Base-by-base conservation (phyloP, 1,140 invertebrate genomes). In the Hylaeus volcanicus region DNA sequence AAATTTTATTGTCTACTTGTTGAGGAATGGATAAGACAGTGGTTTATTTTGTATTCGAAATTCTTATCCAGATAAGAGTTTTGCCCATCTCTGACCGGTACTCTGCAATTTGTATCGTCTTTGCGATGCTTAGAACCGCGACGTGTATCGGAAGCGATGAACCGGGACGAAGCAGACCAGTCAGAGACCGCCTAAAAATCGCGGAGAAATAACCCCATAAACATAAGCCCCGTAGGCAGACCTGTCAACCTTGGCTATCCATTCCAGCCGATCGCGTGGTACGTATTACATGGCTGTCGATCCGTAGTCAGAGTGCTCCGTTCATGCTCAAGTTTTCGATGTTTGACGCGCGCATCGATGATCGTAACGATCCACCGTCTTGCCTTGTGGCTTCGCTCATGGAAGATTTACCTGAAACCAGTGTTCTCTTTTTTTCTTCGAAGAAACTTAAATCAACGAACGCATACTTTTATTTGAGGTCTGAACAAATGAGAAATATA, bases 351-450 rank as follows among this genome's bases (percentile, higher is more conserved):
- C 41, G 51, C 79, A 73, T 48, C 58, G 64, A 68, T 55, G 79
- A 86, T 63, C 70, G 79, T 86, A 86, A 86, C 75, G 84, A 82
- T 60, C 66, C 68, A 68, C 82, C 41, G 37, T 74, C 48, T 66
- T 72, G 68, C 15, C 0, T 14, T 26, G 56, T 77, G 55, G 51
- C 58, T 66, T 83, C 74, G 65, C 55, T 48, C 71, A 61, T 11
- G 41, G 56, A 43, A 68, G 69, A 60, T 69, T 60, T 26, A 26
- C 26, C 26, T 26, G 26, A 26, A 26, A 26, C 26, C 26, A 26
- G 26, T 26, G 26, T 26, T 26, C 26, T 26, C 26, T 26, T 26
- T 26, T 26, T 26, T 26, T 26, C 26, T 0, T 26, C 26, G 26
- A 26, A 26, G 26, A 26, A 26, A 26, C 26, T 0, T 26, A 26